Evolutionary conservation across 2,797 vertebrate genomes (phyloP), one percentile per base, ranked within the genome.

Genomic region (Alcedo quadribrachys): DNA sequence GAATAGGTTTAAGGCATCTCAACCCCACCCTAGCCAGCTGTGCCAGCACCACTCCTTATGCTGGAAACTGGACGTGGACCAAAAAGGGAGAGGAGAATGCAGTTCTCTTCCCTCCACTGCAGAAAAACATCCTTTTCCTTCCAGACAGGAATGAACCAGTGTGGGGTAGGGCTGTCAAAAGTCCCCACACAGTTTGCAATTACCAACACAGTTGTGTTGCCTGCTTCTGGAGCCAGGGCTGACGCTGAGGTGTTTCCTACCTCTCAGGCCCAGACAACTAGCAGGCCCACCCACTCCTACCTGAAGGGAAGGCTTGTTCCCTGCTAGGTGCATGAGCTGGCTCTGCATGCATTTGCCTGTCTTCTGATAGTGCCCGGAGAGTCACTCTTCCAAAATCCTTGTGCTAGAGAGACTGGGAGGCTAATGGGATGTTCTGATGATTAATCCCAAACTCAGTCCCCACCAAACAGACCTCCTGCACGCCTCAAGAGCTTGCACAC

Each of bases 291-390:
- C 94, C 92, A 93, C 88, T 88, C 81, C 57, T 84, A 81, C 85
- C 92, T 96, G 4, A 32, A 88, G 95, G 88, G 90, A 91, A 85
- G 45, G 78, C 75, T 93, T 92, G 85, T 85, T 96, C 83, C 81
- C 81, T 74, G 62, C 75, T 57, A 32, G 66, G 30, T n/a, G 50
- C 61, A 85, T 94, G 90, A 96, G 95, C 83, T 96, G 94, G 90
- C 88, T 91, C 75, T 88, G 12, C 93, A 8, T 78, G 92, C 88
- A 54, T 96, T 96, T 95, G 92, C 95, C 88, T 80, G 96, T 86
- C 85, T 91, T 81, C 83, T 73, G 81, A 91, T 88, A 94, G 90
- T 28, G 4, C 57, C 43, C 1, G 0, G 35, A 68, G 74, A 94
- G 81, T 25, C 5, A 0, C 51, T 88, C 45, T 70, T 76, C 81